A percentile compares a stretch with the other conserved stretches of the same genome.
phyloP scores from a whole-genome alignment of 2,888 invertebrate species.

The Conus canariensis region DNA sequence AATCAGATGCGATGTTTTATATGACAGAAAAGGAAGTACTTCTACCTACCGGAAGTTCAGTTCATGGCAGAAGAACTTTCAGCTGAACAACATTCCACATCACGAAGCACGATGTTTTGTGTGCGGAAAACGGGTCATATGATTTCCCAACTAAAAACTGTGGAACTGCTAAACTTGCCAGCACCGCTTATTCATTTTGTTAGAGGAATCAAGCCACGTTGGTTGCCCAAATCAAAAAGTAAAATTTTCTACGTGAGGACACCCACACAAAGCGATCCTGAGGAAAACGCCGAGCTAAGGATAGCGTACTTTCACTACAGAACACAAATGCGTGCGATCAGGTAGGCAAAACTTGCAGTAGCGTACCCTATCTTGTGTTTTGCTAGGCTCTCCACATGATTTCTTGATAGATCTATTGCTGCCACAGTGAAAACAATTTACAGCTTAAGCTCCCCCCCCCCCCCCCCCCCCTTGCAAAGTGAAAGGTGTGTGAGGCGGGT shows the following conservation, averaged over 20 bases:
- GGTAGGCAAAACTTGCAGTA: constrained; percentile 23
- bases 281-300: constrained; percentile 59
- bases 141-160: not conserved
- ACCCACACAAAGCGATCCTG: constrained; percentile 61
- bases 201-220: constrained; percentile 70
- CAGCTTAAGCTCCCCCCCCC: too few relatives aligned
- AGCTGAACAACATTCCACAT: not conserved
- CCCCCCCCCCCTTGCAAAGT: too few relatives aligned
- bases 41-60: not conserved
- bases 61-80: not conserved
- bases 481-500: too few relatives aligned
- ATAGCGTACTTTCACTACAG: constrained; percentile 56
- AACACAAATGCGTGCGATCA: constrained; percentile 57
- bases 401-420: too few relatives aligned
- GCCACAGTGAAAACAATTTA: too few relatives aligned
- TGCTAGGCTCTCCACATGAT: too few relatives aligned
- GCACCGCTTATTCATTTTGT: constrained; percentile 52
- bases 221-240: constrained; percentile 65
- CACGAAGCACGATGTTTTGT: constrained; percentile 26
- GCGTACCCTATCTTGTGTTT: too few relatives aligned
- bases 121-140: not conserved
- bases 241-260: constrained; percentile 68
- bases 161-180: constrained; percentile 13
- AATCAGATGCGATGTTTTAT: not conserved
- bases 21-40: not conserved